phyloP scores from a whole-genome alignment of 1,140 invertebrate genomes.

The Lasaia peninsularis region DNA sequence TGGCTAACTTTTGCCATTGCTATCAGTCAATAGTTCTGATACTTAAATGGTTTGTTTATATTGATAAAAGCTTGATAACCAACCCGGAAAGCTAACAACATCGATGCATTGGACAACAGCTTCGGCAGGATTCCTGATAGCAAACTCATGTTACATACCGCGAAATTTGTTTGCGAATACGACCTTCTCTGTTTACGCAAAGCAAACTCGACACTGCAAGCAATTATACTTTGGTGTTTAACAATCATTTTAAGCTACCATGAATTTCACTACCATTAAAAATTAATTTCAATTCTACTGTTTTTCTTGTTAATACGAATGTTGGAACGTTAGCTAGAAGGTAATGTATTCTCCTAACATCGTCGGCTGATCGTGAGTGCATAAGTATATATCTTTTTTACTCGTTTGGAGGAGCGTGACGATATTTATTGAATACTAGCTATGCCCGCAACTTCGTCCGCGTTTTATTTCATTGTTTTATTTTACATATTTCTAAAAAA shows the following conservation, averaged over 20 bases:
- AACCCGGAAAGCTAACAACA: slow-evolving; percentile 24
- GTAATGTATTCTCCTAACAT: too few relatives aligned
- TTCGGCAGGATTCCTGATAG: slow-evolving; percentile 13
- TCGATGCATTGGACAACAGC: slow-evolving; percentile 29
- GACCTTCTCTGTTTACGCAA: slow-evolving; percentile 18
- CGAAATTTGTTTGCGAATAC: slow-evolving; percentile 20
- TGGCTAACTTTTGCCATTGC: slow-evolving; percentile 4
- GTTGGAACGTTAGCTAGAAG: too few relatives aligned
- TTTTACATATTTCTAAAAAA: too few relatives aligned
- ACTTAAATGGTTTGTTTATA: slow-evolving; percentile 5
- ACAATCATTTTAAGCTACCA: neutral
- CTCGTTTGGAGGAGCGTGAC: too few relatives aligned
- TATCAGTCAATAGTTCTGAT: slow-evolving; percentile 7
- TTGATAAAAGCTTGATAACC: slow-evolving; percentile 33
- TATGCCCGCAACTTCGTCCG: too few relatives aligned
- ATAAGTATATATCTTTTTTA: too few relatives aligned
- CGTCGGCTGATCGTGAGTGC: too few relatives aligned
- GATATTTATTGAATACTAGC: too few relatives aligned
- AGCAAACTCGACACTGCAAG: neutral
- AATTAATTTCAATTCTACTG: too few relatives aligned
- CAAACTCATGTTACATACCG: slow-evolving; percentile 14
- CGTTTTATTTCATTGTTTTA: too few relatives aligned
- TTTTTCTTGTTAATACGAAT: too few relatives aligned
- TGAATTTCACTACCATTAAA: too few relatives aligned
- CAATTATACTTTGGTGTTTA: neutral